These are phyloP conservation scores for Monochamus alternatus DNA, from an alignment of 2,888 invertebrate genomes.

Conservation along the genomic window DNA sequence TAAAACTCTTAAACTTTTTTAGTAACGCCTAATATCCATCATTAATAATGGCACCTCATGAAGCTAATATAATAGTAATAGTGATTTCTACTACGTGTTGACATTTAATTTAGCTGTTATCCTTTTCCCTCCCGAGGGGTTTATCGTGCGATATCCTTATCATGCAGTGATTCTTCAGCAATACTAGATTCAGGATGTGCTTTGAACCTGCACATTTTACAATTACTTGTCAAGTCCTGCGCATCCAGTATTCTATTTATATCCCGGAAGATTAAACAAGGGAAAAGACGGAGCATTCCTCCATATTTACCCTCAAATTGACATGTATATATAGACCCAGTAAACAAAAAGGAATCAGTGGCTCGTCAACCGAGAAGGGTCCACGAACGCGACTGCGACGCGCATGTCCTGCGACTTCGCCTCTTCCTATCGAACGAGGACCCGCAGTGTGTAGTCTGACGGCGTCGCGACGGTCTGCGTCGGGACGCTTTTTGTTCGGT, in stretches of 20 bases:
- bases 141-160: no score
- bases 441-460: slow-evolving; percentile 59
- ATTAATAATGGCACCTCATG: no score
- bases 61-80: no score
- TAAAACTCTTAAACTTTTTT: no score
- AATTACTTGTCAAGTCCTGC: background rate
- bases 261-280: background rate
- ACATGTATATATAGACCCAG: slow-evolving; percentile 16
- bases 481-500: slow-evolving; percentile 54
- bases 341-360: slow-evolving; percentile 31
- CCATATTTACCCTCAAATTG: slow-evolving; percentile 10
- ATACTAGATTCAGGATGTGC: no score
- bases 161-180: no score
- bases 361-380: slow-evolving; percentile 27
- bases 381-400: slow-evolving; percentile 34
- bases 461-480: slow-evolving; percentile 59
- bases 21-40: no score
- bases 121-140: no score
- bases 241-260: background rate
- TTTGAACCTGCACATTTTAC: background rate
- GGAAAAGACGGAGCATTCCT: slow-evolving; percentile 2
- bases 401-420: slow-evolving; percentile 52
- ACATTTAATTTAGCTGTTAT: no score
- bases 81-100: no score
- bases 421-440: slow-evolving; percentile 61